Conservation (phyloP, 2,797 vertebrate species). For the Sebastes itinus region DNA sequence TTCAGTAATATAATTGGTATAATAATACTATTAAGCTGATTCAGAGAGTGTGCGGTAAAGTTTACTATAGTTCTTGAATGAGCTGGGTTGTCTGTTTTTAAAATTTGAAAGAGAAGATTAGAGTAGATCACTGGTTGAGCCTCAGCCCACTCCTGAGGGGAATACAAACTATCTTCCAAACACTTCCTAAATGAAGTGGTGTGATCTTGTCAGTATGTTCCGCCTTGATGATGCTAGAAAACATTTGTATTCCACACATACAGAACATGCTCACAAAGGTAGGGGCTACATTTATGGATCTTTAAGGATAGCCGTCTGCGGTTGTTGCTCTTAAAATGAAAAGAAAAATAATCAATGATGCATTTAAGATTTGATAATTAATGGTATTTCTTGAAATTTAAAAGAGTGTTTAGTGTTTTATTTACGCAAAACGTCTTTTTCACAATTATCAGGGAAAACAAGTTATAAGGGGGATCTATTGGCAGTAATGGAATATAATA, state of each 20-base stretch:
- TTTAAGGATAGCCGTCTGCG: background rate
- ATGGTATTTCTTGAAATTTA: background rate
- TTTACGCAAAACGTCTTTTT: background rate
- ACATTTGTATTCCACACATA: constrained; percentile 2
- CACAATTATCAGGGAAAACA: background rate
- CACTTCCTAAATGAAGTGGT: constrained; percentile 30
- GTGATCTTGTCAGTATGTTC: constrained; percentile 22
- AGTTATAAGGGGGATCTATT: too few species aligned
- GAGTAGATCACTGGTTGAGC: constrained; percentile 45
- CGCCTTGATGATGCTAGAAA: constrained; percentile 5
- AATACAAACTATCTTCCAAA: constrained; percentile 41
- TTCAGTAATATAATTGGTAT: constrained; percentile 19
- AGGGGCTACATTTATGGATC: background rate
- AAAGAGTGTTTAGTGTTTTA: background rate
- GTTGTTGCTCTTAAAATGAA: background rate
- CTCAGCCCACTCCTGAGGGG: constrained; percentile 30
- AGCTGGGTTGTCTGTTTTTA: constrained; percentile 19
- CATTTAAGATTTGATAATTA: background rate
- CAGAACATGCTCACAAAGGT: background rate
- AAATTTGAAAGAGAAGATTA: constrained; percentile 41
- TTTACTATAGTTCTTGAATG: constrained; percentile 35
- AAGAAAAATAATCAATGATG: background rate
- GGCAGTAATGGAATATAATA: too few species aligned
- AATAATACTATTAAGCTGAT: constrained; percentile 20
- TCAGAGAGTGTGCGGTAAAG: constrained; percentile 11